Evolutionary conservation across 2,888 invertebrate genomes (phyloP), one percentile per base, ranked within the genome.

Genomic region (Cyclophora punctaria): DNA sequence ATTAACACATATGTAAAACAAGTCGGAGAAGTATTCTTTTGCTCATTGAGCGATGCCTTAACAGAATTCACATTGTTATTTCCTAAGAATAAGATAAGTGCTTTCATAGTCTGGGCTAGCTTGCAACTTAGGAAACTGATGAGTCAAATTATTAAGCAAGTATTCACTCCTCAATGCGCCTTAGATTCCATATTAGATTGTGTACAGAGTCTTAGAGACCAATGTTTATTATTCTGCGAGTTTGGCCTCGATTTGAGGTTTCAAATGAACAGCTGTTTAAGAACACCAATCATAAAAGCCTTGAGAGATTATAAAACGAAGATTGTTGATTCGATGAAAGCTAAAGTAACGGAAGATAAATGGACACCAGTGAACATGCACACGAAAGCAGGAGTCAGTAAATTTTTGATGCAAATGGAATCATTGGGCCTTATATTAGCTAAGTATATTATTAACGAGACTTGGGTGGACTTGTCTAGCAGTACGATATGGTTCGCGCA

Each of bases 171-270:
- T 4, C 97, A 98, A 80, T 94, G 96, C 49, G 92, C 94, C 5
- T 83, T 98, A 65, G 93, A 95, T 57, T 93, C 93, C 1, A 91
- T 98, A 49, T 93, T 97, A 4, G 96, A 96, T 73, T 97, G 96
- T 80, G 94, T 98, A 35, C 91, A 93, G 55, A 92, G 94, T 67
- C 92, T 97, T 35, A 90, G 96, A 64, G 91, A 90, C 53, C 94
- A 95, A 67, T 95, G 95, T 62, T 70, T 63, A 55, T 67, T 87
- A 63, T 83, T 90, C 70, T 92, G 90, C 70, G 88, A 92, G 67
- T 87, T 92, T 64, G 98, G 98, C 2, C 90, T 99, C 65, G 98
- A 99, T 85, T 89, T 99, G 52, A 93, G 95, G 58, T 98, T 97
- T 79, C 95, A 96, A 74, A 90, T 99, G 64, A 96, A 98, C 73